A percentile compares a stretch with the other conserved stretches of the same genome.
Conservation (phyloP, 2,888 invertebrate genomes). For the Ceriagrion tenellum region DNA sequence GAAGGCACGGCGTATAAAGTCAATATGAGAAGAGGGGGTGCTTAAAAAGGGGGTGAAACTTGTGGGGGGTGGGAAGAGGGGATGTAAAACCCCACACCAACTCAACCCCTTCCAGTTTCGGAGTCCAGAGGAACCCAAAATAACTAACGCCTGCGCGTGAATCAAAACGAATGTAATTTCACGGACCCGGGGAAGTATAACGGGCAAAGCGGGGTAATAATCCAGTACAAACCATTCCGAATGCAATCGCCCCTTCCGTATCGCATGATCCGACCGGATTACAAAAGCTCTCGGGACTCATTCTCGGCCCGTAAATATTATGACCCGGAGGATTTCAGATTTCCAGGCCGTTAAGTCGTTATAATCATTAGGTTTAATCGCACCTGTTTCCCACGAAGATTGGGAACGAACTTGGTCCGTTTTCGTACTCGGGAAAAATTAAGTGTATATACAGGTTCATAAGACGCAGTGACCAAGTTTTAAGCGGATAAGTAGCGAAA, state of each 20-base stretch:
- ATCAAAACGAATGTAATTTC: not conserved
- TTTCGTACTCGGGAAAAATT: not conserved
- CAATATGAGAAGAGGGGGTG: slow-evolving; percentile 44
- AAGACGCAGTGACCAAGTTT: not conserved
- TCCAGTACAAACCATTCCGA: not conserved
- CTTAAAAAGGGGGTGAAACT: not conserved
- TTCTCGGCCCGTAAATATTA: not conserved
- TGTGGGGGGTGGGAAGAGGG: not conserved
- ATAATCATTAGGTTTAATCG: not conserved
- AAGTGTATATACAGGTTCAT: not conserved
- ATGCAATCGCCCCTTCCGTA: not conserved
- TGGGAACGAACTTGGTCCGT: not conserved
- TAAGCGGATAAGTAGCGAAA: no score
- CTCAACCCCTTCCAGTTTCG: not conserved
- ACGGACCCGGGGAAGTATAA: not conserved
- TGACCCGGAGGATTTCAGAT: not conserved
- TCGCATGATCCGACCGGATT: not conserved
- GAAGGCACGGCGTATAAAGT: slow-evolving; percentile 51
- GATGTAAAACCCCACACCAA: not conserved
- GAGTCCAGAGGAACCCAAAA: not conserved
- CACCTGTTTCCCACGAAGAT: not conserved
- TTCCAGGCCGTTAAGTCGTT: not conserved
- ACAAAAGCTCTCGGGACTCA: not conserved
- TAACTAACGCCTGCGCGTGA: not conserved
- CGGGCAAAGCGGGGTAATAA: not conserved